Evolutionary conservation across 2,797 vertebrate genomes (phyloP), one percentile per base, ranked within the genome.

Genomic region (Sebastes hubbsi): DNA sequence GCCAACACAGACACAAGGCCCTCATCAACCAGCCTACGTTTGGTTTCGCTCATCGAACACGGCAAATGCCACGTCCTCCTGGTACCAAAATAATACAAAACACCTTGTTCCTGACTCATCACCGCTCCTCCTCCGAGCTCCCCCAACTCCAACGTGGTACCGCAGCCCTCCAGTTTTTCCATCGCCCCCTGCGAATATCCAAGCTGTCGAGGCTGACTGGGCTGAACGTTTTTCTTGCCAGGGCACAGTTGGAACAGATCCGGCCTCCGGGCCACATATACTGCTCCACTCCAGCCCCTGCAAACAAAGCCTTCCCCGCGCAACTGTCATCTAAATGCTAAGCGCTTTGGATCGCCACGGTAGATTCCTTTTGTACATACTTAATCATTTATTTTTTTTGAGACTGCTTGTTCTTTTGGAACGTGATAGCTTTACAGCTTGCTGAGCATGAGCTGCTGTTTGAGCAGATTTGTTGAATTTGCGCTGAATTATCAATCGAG

Each of bases 221-320:
- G 92, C 89, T 81, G 77, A 92, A 64, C 72, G 16, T 90, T 89
- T 89, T 88, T 83, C 80, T 91, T 96, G 95, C 95, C 95, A 96
- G 94, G 91, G 89, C 94, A 76, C 95, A 90, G 95, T 95, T 94
- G 94, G 96, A 96, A 93, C 88, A 86, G 95, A 96, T 96, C 93
- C 90, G 93, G 93, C 94, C 94, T 92, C 85, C 81, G 88, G 94
- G 93, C 91, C 90, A 82, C 83, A 88, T 89, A 86, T 83, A 86
- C 85, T 85, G 84, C 90, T 91, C 91, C 87, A 85, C 89, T 91
- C 87, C 82, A 91, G 90, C 92, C 94, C 93, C 87, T 90, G 90
- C 85, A 90, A 94, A 94, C 91, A 89, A 91, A 87, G 85, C 82
- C 91, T 91, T 84, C 89, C 91, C 89, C 59, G 66, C 84, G 30